Evolutionary conservation across 2,113 vertebrate genomes (phyloP), one percentile per base, ranked within the genome.

Genomic region (Herpetotheres cachinnans): DNA sequence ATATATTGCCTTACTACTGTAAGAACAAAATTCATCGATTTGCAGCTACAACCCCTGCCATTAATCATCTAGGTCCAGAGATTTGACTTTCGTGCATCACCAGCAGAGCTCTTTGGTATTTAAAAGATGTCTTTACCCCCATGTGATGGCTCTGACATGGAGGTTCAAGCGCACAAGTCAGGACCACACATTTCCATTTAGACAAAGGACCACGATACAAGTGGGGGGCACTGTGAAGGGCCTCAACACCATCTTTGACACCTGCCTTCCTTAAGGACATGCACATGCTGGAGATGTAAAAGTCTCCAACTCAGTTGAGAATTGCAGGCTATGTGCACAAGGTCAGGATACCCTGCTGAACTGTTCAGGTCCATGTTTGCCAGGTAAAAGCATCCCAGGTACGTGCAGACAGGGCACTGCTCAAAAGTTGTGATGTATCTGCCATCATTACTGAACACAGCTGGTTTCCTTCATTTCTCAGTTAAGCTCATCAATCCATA

Each of bases 201-300:
- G 7, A 42, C 2, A 3, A 16, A n/a, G 2, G 21, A 30, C 22
- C 40, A 22, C 0, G 0, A 10, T 3, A 16, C 1, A 3, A 66
- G 20, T 2, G 3, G 5, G 11, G 10, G 10, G 3, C 18, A 21
- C 30, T 19, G 25, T 3, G 26, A 52, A 56, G 38, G n/a, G 26
- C 24, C 55, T 63, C 40, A 36, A 71, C 50, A 42, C 29, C 29
- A 22, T 7, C 59, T 67, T 44, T 29, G 16, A 29, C 19, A 46
- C 2, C 12, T 24, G 17, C 12, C 36, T 56, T 32, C 40, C 87
- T 81, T 22, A 34, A 62, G 34, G 20, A 67, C 7, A 36, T 1
- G 7, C 34, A 29, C 29, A 2, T 2, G 2, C 14, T 61, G 40
- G 38, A 83, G 20, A 32, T 21, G 4, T 13, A 30, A 6, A 65